Conservation (phyloP, 2,888 invertebrate species). For the Brachycybe producta region DNA sequence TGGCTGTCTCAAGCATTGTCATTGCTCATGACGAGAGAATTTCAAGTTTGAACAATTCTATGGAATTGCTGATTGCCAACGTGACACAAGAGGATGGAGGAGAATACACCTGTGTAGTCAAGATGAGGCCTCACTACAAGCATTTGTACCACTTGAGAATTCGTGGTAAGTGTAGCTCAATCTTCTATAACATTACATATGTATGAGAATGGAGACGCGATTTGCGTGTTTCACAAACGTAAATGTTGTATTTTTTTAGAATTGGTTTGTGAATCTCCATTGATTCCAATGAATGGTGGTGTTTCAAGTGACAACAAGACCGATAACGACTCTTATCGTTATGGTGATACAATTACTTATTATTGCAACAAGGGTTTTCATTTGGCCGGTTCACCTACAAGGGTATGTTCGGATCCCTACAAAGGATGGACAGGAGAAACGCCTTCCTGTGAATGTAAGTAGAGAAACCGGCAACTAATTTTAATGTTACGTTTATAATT, state of each 20-base stretch:
- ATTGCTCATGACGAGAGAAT: conserved; percentile 16
- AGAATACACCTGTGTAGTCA: conserved; percentile 17
- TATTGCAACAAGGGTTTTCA: conserved; percentile 16
- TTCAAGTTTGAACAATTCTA: conserved; percentile 10
- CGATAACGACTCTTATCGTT: background rate
- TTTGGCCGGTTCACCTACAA: conserved; percentile 5
- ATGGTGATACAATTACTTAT: conserved; percentile 17
- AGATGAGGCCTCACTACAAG: conserved; percentile 8
- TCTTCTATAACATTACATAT: background rate
- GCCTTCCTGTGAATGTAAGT: conserved; percentile 20
- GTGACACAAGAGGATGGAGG: conserved; percentile 17
- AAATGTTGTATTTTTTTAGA: conserved; percentile 11
- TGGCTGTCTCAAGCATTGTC: conserved; percentile 18
- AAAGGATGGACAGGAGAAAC: conserved; percentile 16
- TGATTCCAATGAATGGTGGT: background rate
- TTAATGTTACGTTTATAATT: too few species aligned
- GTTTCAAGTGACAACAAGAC: conserved; percentile 2
- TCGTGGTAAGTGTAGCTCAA: conserved; percentile 12
- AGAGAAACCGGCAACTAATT: too few species aligned
- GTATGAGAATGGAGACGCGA: background rate
- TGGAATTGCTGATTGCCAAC: conserved; percentile 14
- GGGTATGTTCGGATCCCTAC: conserved; percentile 15
- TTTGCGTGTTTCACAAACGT: background rate
- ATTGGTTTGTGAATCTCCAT: conserved; percentile 16
- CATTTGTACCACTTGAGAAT: conserved; percentile 8